These are phyloP conservation scores for Pipistrellus pipistrellus DNA, from an alignment of 2,797 vertebrate species.

Conservation along the genomic window DNA sequence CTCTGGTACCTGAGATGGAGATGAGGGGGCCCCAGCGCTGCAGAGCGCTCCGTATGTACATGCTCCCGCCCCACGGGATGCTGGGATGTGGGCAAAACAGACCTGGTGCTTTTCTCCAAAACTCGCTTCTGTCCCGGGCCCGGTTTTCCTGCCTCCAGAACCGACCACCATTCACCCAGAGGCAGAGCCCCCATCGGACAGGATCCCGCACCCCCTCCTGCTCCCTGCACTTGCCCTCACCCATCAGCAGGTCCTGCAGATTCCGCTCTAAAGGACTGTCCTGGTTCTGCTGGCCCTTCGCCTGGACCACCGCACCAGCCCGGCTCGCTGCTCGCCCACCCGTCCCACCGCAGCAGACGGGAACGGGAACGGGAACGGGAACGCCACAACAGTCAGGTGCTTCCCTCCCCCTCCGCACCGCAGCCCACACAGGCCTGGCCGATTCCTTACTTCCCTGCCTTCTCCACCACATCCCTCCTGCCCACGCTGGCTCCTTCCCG, in stretches of 20 bases:
- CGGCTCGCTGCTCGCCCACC: not conserved
- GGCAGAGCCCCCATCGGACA: not conserved
- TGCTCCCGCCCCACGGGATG: too few relatives aligned
- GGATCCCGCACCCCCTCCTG: not conserved
- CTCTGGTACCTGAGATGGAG: not conserved
- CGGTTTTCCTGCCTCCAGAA: not conserved
- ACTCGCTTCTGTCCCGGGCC: not conserved
- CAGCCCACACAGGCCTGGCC: not conserved
- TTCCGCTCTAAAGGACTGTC: not conserved
- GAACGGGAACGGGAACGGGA: not conserved
- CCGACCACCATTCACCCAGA: not conserved
- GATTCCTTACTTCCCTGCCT: not conserved
- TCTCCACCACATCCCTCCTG: accelerated
- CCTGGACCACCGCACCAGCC: not conserved
- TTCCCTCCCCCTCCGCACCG: not conserved
- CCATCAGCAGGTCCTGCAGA: not conserved
- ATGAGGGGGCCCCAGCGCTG: not conserved
- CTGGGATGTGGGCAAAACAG: not conserved
- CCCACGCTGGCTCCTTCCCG: not conserved
- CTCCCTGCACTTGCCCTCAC: not conserved
- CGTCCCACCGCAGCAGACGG: not conserved
- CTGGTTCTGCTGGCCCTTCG: not conserved
- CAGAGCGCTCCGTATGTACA: too few relatives aligned
- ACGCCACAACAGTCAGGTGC: not conserved
- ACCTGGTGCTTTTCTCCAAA: not conserved